A percentile compares a stretch with the other conserved stretches of the same genome.
Conservation (phyloP, 2,113 vertebrate genomes). For the Odontophorus gujanensis region DNA sequence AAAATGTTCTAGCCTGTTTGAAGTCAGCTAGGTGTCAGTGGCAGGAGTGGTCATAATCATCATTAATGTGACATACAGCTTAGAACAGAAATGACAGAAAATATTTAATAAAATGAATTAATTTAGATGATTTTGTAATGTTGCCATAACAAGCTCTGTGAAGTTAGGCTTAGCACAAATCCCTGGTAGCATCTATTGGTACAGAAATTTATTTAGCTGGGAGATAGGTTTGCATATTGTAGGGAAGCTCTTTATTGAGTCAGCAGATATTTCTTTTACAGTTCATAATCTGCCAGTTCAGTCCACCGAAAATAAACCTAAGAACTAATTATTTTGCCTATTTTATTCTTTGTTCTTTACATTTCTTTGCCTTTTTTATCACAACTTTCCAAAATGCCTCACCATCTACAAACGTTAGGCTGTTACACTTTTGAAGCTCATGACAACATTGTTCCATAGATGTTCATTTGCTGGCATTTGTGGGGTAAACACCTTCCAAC, state of each 20-base stretch:
- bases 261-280: neutral
- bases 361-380: neutral
- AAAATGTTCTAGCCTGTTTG: neutral
- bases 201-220: neutral
- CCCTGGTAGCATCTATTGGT: neutral
- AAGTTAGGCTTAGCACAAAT: neutral
- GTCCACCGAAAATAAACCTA: neutral
- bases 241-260: neutral
- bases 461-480: neutral
- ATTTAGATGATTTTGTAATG: neutral
- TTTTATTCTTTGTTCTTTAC: neutral
- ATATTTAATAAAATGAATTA: neutral
- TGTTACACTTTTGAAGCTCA: neutral
- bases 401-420: neutral
- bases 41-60: neutral
- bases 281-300: neutral
- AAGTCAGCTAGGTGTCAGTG: neutral
- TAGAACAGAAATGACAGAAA: neutral
- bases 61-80: neutral
- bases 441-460: neutral
- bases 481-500: neutral
- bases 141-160: neutral
- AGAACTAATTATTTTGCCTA: neutral
- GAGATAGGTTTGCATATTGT: neutral
- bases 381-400: neutral